phyloP scores from a whole-genome alignment of 2,113 vertebrate species.

The Nannospalax galili region DNA sequence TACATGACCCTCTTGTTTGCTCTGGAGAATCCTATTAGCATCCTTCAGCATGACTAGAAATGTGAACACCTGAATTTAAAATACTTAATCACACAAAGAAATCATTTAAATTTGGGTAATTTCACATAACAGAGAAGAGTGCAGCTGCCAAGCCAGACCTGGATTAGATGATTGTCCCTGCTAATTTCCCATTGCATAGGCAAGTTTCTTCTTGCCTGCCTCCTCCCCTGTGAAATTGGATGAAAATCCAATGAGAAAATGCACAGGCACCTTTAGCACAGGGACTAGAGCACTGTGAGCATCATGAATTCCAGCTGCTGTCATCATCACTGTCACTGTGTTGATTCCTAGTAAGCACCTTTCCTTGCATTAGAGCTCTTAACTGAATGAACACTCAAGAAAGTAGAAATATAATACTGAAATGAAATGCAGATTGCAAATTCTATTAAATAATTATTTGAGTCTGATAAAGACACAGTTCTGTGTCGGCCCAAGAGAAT shows the following conservation, averaged over 20 bases:
- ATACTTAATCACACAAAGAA: background rate
- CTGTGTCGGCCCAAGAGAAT: background rate
- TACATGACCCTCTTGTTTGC: background rate
- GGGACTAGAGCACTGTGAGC: background rate
- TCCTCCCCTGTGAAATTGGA: background rate
- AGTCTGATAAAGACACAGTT: background rate
- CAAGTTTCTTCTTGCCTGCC: background rate
- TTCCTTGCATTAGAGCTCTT: conserved; percentile 32
- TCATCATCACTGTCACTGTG: conserved; percentile 24
- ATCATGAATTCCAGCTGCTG: conserved; percentile 37
- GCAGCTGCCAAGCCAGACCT: background rate
- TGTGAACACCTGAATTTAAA: conserved; percentile 4
- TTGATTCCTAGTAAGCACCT: conserved; percentile 23
- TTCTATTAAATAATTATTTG: conserved; percentile 49
- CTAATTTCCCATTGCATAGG: background rate
- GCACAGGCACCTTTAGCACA: background rate
- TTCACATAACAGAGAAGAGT: conserved; percentile 18
- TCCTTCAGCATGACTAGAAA: conserved; percentile 5
- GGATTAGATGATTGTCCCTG: background rate
- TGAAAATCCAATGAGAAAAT: conserved; percentile 47
- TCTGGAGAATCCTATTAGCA: background rate
- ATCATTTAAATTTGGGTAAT: conserved; percentile 38
- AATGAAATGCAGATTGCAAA: conserved; percentile 38
- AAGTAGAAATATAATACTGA: conserved; percentile 1
- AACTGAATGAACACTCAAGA: background rate